These are phyloP conservation scores for Phyto melanocephala DNA, from an alignment of 2,888 invertebrate genomes.

Conservation along the genomic window DNA sequence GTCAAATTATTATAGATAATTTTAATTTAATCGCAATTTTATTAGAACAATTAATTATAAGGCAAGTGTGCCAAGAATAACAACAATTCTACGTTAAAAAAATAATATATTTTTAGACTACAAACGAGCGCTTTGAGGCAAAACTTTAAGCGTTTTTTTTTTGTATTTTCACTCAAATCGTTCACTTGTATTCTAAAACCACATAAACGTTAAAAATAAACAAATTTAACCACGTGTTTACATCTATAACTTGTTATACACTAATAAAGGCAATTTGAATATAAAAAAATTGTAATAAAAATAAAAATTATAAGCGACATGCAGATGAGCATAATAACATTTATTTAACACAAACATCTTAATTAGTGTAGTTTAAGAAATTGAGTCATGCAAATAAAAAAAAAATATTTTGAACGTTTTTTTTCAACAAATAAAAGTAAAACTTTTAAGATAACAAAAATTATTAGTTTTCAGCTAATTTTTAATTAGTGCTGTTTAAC, in stretches of 20 bases:
- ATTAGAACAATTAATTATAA: no score
- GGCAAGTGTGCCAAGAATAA: no score
- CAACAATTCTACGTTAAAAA: no score
- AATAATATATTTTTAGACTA: no score
- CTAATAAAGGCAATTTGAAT: background rate
- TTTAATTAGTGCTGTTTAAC: background rate
- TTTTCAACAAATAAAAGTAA: background rate
- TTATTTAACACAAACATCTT: constrained; percentile 31
- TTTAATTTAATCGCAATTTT: no score
- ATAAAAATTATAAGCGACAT: constrained; percentile 5
- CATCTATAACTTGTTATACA: background rate
- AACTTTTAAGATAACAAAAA: background rate
- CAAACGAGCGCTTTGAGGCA: no score
- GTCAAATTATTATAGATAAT: no score
- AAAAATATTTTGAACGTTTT: background rate
- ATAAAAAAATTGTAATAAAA: background rate
- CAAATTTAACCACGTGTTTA: constrained; percentile 20
- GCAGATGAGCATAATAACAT: constrained; percentile 23
- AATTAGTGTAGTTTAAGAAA: background rate
- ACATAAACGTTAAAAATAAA: background rate
- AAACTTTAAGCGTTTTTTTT: no score
- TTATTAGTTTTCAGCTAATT: background rate
- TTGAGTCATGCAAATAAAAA: background rate
- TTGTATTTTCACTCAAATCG: no score
- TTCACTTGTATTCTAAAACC: no score